Conservation (phyloP, 2,797 vertebrate species). For the Brotula barbata region DNA sequence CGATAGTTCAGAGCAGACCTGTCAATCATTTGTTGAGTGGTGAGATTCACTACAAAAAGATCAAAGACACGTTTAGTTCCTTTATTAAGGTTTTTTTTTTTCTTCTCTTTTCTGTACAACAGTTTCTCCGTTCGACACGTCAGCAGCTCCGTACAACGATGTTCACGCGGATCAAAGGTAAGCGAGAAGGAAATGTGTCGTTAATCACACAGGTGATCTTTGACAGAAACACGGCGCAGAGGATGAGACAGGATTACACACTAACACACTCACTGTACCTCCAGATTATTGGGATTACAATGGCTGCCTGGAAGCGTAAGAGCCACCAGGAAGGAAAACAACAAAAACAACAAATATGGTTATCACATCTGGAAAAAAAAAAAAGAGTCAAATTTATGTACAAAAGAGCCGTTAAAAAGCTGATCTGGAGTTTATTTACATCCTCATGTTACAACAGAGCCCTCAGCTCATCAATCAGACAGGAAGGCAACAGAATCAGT, state of each 20-base stretch:
- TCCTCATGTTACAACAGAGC: conserved; percentile 43
- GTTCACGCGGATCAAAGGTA: conserved; percentile 50
- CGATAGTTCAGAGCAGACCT: no score
- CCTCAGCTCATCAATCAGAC: conserved; percentile 19
- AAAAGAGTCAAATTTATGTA: conserved; percentile 32
- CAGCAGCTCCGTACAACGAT: conserved; percentile 56
- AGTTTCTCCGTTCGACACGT: conserved; percentile 51
- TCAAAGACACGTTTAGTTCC: conserved; percentile 38
- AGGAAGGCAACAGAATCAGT: conserved; percentile 11
- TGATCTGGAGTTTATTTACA: conserved; percentile 54
- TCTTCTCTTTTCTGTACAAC: conserved; percentile 56
- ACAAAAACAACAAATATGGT: conserved; percentile 37
- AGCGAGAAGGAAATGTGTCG: conserved; percentile 34
- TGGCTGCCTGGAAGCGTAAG: conserved; percentile 29
- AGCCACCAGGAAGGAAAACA: conserved; percentile 31
- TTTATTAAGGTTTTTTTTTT: conserved; percentile 63
- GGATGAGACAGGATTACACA: conserved; percentile 16
- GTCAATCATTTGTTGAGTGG: no score
- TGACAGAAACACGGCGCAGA: conserved; percentile 39
- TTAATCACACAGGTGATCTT: conserved; percentile 33
- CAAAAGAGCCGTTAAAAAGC: conserved; percentile 38
- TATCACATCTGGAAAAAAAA: conserved; percentile 36
- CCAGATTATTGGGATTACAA: conserved; percentile 52
- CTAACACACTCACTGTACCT: conserved; percentile 5
- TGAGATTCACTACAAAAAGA: no score